Conservation (phyloP, 2,797 vertebrate genomes). For the Phoxinus dragarum region DNA sequence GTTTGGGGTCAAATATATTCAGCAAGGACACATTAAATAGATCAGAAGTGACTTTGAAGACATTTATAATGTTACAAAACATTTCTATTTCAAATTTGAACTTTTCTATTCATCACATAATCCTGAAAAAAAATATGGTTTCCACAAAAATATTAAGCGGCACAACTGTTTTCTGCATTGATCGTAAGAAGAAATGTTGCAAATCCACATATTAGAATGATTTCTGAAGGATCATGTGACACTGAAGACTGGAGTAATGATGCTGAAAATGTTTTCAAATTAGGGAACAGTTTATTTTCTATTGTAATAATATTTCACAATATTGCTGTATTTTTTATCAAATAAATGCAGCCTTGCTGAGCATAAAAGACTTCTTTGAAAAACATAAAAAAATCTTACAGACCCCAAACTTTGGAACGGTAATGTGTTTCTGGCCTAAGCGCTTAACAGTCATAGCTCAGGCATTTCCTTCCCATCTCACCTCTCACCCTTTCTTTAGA, state of each 20-base stretch:
- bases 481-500: constrained; percentile 51
- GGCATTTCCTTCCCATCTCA: constrained; percentile 48
- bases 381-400: not conserved
- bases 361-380: not conserved
- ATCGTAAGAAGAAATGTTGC: not conserved
- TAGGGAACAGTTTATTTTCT: not conserved
- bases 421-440: not conserved
- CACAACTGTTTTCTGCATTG: too few species aligned
- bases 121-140: not conserved
- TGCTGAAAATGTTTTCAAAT: not conserved
- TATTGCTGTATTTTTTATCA: not conserved
- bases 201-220: not conserved
- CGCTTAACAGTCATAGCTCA: constrained; percentile 10
- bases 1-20: not conserved
- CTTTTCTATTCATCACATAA: not conserved
- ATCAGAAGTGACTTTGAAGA: not conserved
- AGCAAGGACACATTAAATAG: not conserved
- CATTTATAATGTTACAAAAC: not conserved
- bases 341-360: not conserved
- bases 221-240: not conserved
- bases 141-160: not conserved
- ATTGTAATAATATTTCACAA: not conserved
- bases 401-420: not conserved
- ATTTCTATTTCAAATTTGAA: not conserved
- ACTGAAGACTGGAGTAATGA: not conserved